Conservation (phyloP, 2,113 vertebrate species). For the Pogona vitticeps region DNA sequence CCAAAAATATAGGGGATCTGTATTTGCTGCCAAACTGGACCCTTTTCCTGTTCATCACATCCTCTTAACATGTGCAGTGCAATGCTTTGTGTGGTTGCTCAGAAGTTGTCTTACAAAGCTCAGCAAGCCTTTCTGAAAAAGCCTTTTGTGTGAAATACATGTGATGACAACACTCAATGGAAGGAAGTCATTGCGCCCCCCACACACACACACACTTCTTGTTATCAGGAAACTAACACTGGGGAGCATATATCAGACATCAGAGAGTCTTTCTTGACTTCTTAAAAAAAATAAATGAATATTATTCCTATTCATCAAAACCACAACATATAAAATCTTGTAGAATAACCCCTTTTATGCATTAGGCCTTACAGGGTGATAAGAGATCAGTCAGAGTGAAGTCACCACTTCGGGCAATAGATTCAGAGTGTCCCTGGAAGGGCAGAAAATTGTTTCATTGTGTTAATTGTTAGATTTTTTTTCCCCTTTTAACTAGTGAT, state of each 20-base stretch:
- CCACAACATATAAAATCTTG: not conserved
- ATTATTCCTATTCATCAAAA: not conserved
- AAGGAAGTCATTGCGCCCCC: not conserved
- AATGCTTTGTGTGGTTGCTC: not conserved
- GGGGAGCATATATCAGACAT: not conserved
- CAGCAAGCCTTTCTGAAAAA: not conserved
- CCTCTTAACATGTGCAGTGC: not conserved
- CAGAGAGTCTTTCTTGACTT: not conserved
- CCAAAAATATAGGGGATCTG: not conserved
- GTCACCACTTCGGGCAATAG: no score
- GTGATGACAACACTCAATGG: not conserved
- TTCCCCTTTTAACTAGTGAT: no score
- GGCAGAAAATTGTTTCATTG: no score
- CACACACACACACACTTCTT: no score
- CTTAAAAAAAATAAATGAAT: not conserved
- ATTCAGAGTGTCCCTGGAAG: no score
- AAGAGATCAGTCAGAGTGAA: not conserved
- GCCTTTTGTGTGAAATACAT: not conserved
- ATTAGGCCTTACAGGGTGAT: not conserved
- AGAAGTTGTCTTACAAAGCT: no score
- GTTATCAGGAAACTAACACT: not conserved
- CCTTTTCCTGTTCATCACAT: not conserved
- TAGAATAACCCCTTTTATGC: not conserved
- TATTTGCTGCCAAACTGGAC: not conserved
- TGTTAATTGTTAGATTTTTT: no score